These are phyloP conservation scores for Nannoperca australis DNA, from an alignment of 2,797 vertebrate species.

Conservation along the genomic window DNA sequence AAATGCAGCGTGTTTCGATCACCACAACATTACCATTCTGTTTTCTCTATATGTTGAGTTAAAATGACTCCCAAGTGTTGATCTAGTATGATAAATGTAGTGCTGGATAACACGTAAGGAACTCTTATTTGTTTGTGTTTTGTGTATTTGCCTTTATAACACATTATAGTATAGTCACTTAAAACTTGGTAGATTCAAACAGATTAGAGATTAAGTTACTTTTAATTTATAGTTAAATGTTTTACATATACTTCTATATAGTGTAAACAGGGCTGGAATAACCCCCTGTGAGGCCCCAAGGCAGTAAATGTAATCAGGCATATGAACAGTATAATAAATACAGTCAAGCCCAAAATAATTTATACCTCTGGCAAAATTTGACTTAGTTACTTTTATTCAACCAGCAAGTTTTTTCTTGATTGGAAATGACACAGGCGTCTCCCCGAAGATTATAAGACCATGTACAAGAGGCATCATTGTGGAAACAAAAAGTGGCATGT, in stretches of 20 bases:
- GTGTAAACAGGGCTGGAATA: conserved; percentile 11
- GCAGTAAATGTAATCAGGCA: too few species aligned
- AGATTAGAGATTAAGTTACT: conserved; percentile 2
- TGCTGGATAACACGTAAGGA: conserved; percentile 39
- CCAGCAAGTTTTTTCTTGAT: too few species aligned
- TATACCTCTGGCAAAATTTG: too few species aligned
- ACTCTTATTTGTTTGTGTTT: neutral
- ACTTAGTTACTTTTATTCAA: too few species aligned
- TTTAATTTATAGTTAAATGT: neutral
- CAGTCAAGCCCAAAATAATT: neutral
- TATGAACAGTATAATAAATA: neutral
- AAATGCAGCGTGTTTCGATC: conserved; percentile 71
- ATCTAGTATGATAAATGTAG: conserved; percentile 74
- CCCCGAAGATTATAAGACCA: too few species aligned
- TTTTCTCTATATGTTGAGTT: conserved; percentile 73
- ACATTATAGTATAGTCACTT: conserved; percentile 9
- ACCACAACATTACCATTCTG: conserved; percentile 71
- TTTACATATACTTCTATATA: neutral
- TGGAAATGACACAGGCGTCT: too few species aligned
- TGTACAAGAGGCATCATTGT: too few species aligned
- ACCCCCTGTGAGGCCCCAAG: neutral
- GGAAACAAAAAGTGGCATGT: too few species aligned
- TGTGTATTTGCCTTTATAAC: conserved; percentile 23
- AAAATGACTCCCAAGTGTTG: conserved; percentile 68
- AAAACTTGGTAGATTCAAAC: neutral